These are phyloP conservation scores for Rhabdomys dilectus DNA, from an alignment of 2,113 vertebrate species.

Conservation along the genomic window DNA sequence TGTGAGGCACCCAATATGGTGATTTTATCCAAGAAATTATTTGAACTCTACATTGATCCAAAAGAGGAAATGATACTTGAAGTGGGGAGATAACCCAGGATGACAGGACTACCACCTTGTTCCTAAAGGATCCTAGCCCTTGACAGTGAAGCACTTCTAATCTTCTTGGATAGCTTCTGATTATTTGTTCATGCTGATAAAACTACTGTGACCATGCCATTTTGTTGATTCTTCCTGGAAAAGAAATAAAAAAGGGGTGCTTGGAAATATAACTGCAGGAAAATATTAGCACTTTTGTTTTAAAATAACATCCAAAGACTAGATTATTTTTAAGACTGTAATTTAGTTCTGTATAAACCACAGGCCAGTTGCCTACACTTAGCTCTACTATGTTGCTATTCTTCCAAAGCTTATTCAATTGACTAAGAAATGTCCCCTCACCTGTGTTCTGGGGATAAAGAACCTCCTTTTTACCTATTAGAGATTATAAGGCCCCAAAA, in stretches of 20 bases:
- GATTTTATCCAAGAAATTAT: background rate
- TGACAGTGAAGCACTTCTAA: background rate
- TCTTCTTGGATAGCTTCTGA: background rate
- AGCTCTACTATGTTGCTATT: slow-evolving; percentile 32
- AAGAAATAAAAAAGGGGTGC: background rate
- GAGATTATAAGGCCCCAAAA: background rate
- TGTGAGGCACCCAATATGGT: slow-evolving; percentile 22
- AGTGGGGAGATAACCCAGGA: background rate
- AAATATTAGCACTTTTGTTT: slow-evolving; percentile 13
- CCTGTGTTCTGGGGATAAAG: slow-evolving; percentile 49
- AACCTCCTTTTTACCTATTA: slow-evolving; percentile 36
- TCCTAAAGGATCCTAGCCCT: background rate
- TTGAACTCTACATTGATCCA: slow-evolving; percentile 44
- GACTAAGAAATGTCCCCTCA: slow-evolving; percentile 45
- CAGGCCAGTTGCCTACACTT: slow-evolving; percentile 58
- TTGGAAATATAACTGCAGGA: slow-evolving; percentile 50
- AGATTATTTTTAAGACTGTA: slow-evolving; percentile 69
- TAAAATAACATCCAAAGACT: slow-evolving; percentile 62
- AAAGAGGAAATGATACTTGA: background rate
- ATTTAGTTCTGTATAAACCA: slow-evolving; percentile 63
- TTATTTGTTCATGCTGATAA: background rate
- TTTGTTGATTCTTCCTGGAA: slow-evolving; percentile 21
- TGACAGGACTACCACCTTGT: background rate
- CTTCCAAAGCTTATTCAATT: slow-evolving; percentile 50
- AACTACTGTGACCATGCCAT: background rate